Percentiles rank a stretch among this genome's conserved stretches.
Conservation (phyloP, 2,888 invertebrate genomes). For the Pseudococcus jackbeardsleyi region DNA sequence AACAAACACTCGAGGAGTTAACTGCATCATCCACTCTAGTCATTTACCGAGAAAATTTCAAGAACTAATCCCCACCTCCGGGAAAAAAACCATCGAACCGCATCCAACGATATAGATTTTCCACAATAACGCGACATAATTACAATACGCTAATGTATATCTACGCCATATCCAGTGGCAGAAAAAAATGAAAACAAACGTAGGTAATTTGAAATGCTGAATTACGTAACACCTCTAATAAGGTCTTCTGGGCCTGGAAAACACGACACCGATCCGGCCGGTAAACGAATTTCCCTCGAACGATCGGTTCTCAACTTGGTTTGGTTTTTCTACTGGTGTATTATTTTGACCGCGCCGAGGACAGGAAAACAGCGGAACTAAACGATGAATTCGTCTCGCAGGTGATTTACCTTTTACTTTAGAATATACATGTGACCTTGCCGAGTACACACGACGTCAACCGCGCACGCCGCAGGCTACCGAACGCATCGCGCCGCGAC, state of each 20-base stretch:
- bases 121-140: neutral
- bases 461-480: conserved; percentile 36
- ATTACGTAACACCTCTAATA: conserved; percentile 20
- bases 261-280: neutral
- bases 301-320: neutral
- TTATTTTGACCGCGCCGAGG: conserved; percentile 51
- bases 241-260: conserved; percentile 33
- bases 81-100: neutral
- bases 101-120: conserved; percentile 12
- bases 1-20: neutral
- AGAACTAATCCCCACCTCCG: neutral
- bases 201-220: neutral
- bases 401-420: conserved; percentile 62
- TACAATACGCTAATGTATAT: neutral
- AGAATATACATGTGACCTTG: conserved; percentile 50
- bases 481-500: conserved; percentile 24
- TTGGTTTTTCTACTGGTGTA: conserved; percentile 4
- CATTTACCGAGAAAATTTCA: neutral
- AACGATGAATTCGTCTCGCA: conserved; percentile 61
- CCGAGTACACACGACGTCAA: conserved; percentile 46
- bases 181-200: conserved; percentile 7
- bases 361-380: conserved; percentile 62
- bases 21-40: neutral
- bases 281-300: conserved; percentile 33
- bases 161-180: neutral